Base-by-base conservation (phyloP, 2,113 vertebrate genomes). In the Periophthalmodon schlosseri region DNA sequence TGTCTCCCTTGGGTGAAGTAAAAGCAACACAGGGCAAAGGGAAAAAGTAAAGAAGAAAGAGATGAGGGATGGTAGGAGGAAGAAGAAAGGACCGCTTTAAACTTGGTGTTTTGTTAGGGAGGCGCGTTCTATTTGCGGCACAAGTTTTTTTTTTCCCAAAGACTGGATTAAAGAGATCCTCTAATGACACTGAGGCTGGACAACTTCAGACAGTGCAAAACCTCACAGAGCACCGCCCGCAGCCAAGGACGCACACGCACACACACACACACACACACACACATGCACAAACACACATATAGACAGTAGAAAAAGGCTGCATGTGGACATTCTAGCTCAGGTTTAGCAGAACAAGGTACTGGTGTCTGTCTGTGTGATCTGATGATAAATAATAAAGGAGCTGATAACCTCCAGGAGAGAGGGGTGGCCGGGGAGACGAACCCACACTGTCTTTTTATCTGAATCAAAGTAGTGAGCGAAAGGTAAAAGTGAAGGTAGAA, bases 111-210 rank as follows among this genome's bases (percentile, higher is more conserved):
- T 91, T 93, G 92, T 91, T 93, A 87, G 89, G 60, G 88, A 89
- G 86, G 82, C 73, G 81, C 83, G 80, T 78, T 91, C 88, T 92
- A 90, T 92, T 93, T 93, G 91, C 79, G 86, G 90, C 86, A 92
- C 79, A 93, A 89, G 84, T 88, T 91, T 90, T 28, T 28, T n/a
- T 86, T 93, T 60, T 28, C 88, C 86, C 87, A 91, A 90, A 84
- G 74, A 86, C 84, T 87, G 91, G 91, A 93, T 93, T 92, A 94
- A 94, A 93, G 91, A 90, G 90, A 91, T 92, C 88, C 88, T 91
- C 92, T 92, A 93, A 94, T 92, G 89, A 92, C 91, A 89, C 84
- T 86, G 83, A 92, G 86, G 86, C 89, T 90, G 87, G 86, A 88
- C 86, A 77, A 90, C 89, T 85, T 93, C 84, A 87, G 87, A 89